Conservation (phyloP, 2,797 vertebrate species). For the Urocyon cinereoargenteus region DNA sequence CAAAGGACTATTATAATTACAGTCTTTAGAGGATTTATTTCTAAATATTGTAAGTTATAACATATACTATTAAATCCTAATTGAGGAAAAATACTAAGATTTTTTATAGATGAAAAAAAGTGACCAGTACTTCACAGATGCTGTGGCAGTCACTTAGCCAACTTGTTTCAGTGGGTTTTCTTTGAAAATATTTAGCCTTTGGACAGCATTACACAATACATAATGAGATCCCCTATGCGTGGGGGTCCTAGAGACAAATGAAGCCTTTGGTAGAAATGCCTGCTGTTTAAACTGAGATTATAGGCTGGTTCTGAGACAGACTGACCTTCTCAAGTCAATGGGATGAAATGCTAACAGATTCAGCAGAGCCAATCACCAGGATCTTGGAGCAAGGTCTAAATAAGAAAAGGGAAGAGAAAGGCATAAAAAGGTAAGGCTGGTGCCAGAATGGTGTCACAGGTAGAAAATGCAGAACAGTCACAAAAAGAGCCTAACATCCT, state of each 20-base stretch:
- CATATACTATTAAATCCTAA: constrained; percentile 2
- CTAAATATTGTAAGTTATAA: constrained; percentile 46
- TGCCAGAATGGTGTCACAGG: background rate
- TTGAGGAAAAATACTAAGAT: constrained; percentile 21
- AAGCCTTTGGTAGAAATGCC: constrained; percentile 43
- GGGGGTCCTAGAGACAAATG: constrained; percentile 29
- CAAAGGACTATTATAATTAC: constrained; percentile 28
- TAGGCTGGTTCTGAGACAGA: background rate
- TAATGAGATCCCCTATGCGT: background rate
- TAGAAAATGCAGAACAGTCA: background rate
- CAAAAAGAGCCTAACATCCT: background rate
- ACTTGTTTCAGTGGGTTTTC: constrained; percentile 33
- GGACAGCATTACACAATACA: background rate
- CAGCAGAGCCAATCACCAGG: background rate
- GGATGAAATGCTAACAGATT: constrained; percentile 45
- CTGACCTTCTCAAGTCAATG: background rate
- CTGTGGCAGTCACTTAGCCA: background rate
- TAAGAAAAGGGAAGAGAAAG: background rate
- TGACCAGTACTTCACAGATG: constrained; percentile 6
- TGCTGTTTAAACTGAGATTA: constrained; percentile 25
- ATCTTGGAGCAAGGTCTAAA: background rate
- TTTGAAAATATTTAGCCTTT: constrained; percentile 54
- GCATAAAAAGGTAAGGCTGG: background rate
- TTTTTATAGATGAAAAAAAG: constrained; percentile 61
- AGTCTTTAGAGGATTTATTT: constrained; percentile 16